phyloP scores from a whole-genome alignment of 2,113 vertebrate genomes.

The Saguinus midas region DNA sequence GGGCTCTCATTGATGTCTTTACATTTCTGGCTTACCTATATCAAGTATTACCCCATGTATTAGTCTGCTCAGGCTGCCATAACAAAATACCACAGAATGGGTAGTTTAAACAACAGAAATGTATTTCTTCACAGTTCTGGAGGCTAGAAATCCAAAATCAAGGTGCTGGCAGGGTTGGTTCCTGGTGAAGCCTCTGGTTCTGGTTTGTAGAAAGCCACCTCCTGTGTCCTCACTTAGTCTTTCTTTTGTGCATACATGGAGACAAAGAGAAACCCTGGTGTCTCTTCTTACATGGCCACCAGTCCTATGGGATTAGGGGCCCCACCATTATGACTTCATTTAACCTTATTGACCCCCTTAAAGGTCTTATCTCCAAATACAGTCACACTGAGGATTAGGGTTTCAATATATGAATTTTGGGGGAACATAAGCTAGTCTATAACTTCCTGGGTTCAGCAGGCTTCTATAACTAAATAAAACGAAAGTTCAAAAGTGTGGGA shows the following conservation, averaged over 20 bases:
- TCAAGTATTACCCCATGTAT: neutral
- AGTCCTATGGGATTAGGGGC: neutral
- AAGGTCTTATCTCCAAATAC: neutral
- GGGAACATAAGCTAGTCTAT: neutral
- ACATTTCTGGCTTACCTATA: neutral
- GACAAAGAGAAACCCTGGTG: neutral
- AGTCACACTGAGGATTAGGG: neutral
- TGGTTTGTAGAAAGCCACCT: neutral
- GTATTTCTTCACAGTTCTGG: neutral
- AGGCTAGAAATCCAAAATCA: neutral
- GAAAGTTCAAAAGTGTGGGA: neutral
- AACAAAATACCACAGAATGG: neutral
- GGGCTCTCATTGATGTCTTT: neutral
- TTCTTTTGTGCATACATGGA: neutral
- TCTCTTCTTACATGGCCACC: neutral
- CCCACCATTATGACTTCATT: neutral
- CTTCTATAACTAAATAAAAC: neutral
- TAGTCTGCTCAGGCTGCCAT: neutral
- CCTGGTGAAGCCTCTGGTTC: neutral
- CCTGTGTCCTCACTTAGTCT: neutral
- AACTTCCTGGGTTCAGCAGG: neutral
- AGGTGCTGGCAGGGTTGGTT: neutral
- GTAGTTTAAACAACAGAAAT: neutral
- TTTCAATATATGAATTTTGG: neutral
- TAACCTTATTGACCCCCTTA: neutral